A percentile compares a stretch with the other conserved stretches of the same genome.
Evolutionary conservation across 2,797 vertebrate species (phyloP).

Genomic region (Characodon lateralis): DNA sequence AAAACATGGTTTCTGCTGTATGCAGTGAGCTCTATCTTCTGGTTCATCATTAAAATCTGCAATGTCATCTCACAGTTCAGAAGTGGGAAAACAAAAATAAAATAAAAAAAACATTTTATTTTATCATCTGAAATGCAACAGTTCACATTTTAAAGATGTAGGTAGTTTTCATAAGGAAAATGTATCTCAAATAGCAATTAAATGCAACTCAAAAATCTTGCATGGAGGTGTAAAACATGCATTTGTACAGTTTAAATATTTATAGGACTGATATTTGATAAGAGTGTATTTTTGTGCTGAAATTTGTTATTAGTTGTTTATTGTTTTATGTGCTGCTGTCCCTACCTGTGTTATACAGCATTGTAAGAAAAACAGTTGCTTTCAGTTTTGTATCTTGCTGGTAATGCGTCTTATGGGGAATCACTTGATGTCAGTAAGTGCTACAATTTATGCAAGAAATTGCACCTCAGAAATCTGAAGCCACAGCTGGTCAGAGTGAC

Average conservation of each 20-base stretch:
- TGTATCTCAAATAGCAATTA: neutral
- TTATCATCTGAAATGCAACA: neutral
- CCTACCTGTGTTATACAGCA: neutral
- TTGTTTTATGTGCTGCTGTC: neutral
- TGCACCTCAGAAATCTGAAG: slow-evolving; percentile 1
- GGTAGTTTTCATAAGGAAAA: neutral
- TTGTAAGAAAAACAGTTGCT: neutral
- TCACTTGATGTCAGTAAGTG: neutral
- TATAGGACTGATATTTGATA: neutral
- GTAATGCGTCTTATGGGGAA: neutral
- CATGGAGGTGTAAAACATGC: neutral
- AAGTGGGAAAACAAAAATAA: neutral
- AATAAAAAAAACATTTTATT: neutral
- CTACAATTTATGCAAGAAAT: neutral
- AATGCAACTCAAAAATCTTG: neutral
- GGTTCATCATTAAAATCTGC: slow-evolving; percentile 9
- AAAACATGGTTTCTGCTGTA: slow-evolving; percentile 2
- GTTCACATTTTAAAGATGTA: neutral
- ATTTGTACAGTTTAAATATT: neutral
- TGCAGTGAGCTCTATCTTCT: neutral
- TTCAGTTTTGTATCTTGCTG: neutral
- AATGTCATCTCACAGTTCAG: slow-evolving; percentile 11
- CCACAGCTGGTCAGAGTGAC: slow-evolving; percentile 17
- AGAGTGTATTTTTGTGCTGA: neutral
- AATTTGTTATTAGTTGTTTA: neutral